phyloP scores from a whole-genome alignment of 2,797 vertebrate species.

The Silurus lanzhouensis region DNA sequence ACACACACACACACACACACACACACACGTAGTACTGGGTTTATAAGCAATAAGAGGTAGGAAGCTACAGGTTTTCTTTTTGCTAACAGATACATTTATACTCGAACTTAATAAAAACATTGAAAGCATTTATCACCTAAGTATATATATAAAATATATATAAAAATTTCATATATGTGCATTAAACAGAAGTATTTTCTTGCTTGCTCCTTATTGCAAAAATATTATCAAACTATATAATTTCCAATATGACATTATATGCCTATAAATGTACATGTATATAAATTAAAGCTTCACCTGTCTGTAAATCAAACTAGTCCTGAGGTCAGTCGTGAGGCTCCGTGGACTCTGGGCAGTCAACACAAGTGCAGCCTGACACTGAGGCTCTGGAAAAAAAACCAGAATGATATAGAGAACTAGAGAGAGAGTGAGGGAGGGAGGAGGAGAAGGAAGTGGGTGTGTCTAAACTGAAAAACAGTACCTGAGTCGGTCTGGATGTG shows the following conservation, averaged over 20 bases:
- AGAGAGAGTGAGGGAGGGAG: constrained; percentile 25
- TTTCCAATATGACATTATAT: not conserved
- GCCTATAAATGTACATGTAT: not conserved
- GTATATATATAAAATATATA: not conserved
- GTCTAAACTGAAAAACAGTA: constrained; percentile 56
- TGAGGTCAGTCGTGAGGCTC: constrained; percentile 34
- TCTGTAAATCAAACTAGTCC: not conserved
- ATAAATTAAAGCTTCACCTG: not conserved
- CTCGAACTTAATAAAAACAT: not conserved
- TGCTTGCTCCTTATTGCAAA: not conserved
- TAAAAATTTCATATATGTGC: too few relatives aligned
- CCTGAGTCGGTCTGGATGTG: constrained; percentile 4
- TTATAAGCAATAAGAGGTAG: not conserved
- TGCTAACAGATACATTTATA: not conserved
- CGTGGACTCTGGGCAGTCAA: constrained; percentile 81
- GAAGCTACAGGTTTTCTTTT: not conserved
- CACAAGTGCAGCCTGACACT: constrained; percentile 67
- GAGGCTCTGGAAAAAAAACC: constrained; percentile 56
- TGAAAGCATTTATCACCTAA: not conserved
- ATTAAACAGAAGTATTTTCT: not conserved
- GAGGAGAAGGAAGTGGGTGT: constrained; percentile 58
- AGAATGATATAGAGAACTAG: constrained; percentile 44
- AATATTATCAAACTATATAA: too few relatives aligned
- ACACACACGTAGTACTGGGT: not conserved
- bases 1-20: not conserved